These are phyloP conservation scores for Dolichallabes microphthalmus DNA, from an alignment of 2,113 vertebrate species.

Conservation along the genomic window DNA sequence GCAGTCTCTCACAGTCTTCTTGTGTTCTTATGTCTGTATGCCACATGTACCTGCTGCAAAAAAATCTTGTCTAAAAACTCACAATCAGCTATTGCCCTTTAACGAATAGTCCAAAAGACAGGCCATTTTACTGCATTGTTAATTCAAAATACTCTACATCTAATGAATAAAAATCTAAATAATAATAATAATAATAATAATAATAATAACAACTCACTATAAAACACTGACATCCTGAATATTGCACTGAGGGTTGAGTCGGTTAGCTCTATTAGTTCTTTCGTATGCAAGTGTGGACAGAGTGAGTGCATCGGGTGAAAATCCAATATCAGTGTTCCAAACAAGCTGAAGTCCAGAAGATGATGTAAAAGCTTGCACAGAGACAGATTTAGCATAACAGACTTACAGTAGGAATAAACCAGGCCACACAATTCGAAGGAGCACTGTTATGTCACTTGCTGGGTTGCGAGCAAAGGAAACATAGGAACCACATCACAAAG, in stretches of 20 bases:
- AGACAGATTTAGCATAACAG: constrained; percentile 17
- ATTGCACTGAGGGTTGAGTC: constrained; percentile 27
- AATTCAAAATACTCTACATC: not conserved
- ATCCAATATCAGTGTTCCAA: constrained; percentile 45
- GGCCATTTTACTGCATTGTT: not conserved
- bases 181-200: not conserved
- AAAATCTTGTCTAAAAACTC: constrained; percentile 8
- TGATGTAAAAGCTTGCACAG: constrained; percentile 30
- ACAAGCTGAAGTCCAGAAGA: constrained; percentile 37
- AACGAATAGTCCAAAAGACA: not conserved
- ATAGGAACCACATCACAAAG: constrained; percentile 36
- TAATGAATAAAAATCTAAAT: not conserved
- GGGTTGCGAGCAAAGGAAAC: constrained; percentile 27
- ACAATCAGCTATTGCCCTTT: not conserved
- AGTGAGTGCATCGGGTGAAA: constrained; percentile 27
- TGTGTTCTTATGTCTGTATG: constrained; percentile 22
- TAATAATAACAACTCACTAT: not conserved
- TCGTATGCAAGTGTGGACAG: constrained; percentile 20
- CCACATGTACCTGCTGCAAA: constrained; percentile 40
- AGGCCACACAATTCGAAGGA: constrained; percentile 25
- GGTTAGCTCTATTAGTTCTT: constrained; percentile 29
- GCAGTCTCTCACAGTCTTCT: constrained; percentile 42
- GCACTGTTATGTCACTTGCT: not conserved
- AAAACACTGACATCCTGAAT: constrained; percentile 23
- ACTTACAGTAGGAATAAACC: constrained; percentile 17